Evolutionary conservation across 2,113 vertebrate genomes (phyloP), one percentile per base, ranked within the genome.

Genomic region (Paracanthobrama guichenoti): DNA sequence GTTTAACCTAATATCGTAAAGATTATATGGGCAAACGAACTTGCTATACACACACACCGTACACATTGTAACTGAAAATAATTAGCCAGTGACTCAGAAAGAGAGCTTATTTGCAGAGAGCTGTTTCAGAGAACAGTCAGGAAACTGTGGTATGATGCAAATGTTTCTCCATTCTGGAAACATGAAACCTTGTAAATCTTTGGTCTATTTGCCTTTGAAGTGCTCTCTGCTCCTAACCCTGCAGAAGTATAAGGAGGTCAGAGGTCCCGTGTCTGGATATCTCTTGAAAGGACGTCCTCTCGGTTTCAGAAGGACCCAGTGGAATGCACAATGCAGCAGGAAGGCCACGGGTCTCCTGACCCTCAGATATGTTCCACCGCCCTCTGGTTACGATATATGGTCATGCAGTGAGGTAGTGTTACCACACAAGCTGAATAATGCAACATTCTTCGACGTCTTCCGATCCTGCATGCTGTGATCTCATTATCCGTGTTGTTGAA

Each of bases 181-280:
- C 77, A 60, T 73, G 79, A 86, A 50, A 79, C 85, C 46, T 42
- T 64, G n/a, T 73, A 78, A 84, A 84, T 46, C 82, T 60, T 79
- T 57, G 28, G 39, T 46, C 44, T 26, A 7, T 22, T 31, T 22
- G 6, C 44, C 26, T 24, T 59, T 53, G 46, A 66, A 44, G 53
- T 76, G 20, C 44, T 42, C 69, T 75, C 57, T 18, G n/a, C 42
- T 81, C 35, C 39, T 59, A 26, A 79, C 46, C 62, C 75, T 71
- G 57, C 24, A 83, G 9, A 44, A 71, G 26, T 79, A 28, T 9
- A 44, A 53, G 57, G 31, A 20, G 64, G 83, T 87, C 79, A 83
- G 46, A 67, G 46, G 66, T 85, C 72, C 14, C 22, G 24, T 72
- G 39, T 42, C 60, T 75, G 28, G 67, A 28, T 57, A 6, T 48